phyloP scores from a whole-genome alignment of 2,113 vertebrate species.

The Barnardius zonarius region DNA sequence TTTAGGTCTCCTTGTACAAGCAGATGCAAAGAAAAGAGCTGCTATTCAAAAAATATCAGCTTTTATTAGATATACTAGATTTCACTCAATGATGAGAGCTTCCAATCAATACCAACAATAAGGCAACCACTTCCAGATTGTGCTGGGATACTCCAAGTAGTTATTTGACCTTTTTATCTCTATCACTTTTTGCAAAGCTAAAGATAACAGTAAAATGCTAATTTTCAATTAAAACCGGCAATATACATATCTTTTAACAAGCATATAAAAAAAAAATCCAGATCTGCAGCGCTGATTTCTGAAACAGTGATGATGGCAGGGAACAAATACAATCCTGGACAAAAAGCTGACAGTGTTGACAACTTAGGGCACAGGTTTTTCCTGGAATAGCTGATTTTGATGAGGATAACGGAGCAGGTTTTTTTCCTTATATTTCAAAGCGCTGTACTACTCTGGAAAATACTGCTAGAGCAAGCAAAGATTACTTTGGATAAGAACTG shows the following conservation, averaged over 20 bases:
- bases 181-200: not conserved
- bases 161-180: not conserved
- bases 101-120: not conserved
- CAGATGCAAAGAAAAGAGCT: not conserved
- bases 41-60: not conserved
- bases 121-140: not conserved
- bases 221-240: not conserved
- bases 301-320: not conserved
- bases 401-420: not conserved
- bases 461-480: not conserved
- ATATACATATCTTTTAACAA: not conserved
- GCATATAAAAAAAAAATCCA: not conserved
- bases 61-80: not conserved
- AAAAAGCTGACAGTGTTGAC: not conserved
- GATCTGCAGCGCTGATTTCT: not conserved
- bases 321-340: not conserved
- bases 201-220: not conserved
- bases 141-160: not conserved
- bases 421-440: not conserved
- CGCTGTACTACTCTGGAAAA: not conserved
- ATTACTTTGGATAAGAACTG: not conserved
- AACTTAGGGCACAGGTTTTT: not conserved
- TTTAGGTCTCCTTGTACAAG: not conserved
- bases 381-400: not conserved
- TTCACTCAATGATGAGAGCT: not conserved